Percentiles rank a stretch among this genome's conserved stretches.
phyloP scores from a whole-genome alignment of 2,888 invertebrate genomes.

The Glyphotaelius pellucidus region DNA sequence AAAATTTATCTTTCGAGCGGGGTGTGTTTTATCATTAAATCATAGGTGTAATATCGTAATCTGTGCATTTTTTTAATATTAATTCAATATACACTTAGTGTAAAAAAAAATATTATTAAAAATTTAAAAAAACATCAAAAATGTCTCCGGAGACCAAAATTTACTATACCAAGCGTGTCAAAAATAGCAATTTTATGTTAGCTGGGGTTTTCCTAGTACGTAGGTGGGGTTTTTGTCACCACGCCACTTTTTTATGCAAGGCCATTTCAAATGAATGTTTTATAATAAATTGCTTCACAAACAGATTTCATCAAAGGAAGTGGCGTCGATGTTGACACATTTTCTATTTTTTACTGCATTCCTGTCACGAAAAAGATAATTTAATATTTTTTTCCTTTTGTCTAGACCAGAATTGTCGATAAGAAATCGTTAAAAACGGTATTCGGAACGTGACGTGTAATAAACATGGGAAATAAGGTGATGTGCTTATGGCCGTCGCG shows the following conservation, averaged over 20 bases:
- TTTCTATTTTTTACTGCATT: neutral
- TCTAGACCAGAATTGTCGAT: neutral
- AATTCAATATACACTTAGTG: too few relatives aligned
- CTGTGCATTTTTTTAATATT: too few relatives aligned
- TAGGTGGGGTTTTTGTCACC: neutral
- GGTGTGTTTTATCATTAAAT: too few relatives aligned
- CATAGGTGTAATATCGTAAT: too few relatives aligned
- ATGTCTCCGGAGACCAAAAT: too few relatives aligned
- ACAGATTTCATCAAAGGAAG: neutral
- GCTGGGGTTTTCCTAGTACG: neutral
- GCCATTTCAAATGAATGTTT: neutral
- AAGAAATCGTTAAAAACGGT: neutral
- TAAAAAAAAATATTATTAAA: too few relatives aligned
- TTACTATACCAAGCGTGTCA: neutral
- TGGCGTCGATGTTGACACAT: neutral
- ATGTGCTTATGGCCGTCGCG: constrained; percentile 32
- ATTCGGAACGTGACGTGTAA: neutral
- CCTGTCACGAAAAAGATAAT: neutral
- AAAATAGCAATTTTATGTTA: neutral
- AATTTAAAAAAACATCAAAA: too few relatives aligned
- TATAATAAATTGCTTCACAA: neutral
- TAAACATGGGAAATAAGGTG: constrained; percentile 48
- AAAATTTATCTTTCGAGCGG: too few relatives aligned
- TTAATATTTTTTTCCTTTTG: neutral
- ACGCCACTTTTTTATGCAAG: neutral